phyloP scores from a whole-genome alignment of 1,140 invertebrate species.

The Globodera ellingtonae region DNA sequence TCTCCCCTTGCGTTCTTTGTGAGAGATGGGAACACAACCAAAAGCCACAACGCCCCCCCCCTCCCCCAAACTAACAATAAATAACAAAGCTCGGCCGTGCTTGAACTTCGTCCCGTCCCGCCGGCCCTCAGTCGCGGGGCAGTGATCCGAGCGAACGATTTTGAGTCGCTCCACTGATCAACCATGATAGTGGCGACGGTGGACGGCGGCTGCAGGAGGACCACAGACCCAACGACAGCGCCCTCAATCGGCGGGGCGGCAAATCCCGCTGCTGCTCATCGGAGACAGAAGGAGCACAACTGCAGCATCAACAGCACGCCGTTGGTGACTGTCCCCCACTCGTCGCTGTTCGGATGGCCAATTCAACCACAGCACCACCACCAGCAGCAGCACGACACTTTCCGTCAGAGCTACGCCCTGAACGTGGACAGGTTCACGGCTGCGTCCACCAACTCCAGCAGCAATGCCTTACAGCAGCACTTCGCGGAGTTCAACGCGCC shows the following conservation, averaged over 20 bases:
- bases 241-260: not conserved
- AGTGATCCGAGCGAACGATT: constrained; percentile 27
- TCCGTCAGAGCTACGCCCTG: not conserved
- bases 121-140: constrained; percentile 6
- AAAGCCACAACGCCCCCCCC: not conserved
- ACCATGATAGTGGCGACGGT: constrained; percentile 18
- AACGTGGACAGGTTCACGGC: not conserved
- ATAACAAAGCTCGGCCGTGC: not conserved
- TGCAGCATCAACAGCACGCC: not conserved
- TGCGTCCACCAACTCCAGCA: not conserved
- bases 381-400: not conserved
- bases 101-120: not conserved
- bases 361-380: constrained; percentile 11
- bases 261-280: not conserved
- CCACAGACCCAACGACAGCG: constrained; percentile 4
- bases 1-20: not conserved
- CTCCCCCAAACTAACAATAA: not conserved
- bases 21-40: not conserved
- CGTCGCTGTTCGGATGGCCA: constrained; percentile 4
- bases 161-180: constrained; percentile 24
- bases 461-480: not conserved
- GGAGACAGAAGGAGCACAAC: not conserved
- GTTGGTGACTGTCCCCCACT: not conserved
- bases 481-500: not conserved
- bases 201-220: not conserved